Base-by-base conservation (phyloP, 2,888 invertebrate species). In the Xylocampa areola region DNA sequence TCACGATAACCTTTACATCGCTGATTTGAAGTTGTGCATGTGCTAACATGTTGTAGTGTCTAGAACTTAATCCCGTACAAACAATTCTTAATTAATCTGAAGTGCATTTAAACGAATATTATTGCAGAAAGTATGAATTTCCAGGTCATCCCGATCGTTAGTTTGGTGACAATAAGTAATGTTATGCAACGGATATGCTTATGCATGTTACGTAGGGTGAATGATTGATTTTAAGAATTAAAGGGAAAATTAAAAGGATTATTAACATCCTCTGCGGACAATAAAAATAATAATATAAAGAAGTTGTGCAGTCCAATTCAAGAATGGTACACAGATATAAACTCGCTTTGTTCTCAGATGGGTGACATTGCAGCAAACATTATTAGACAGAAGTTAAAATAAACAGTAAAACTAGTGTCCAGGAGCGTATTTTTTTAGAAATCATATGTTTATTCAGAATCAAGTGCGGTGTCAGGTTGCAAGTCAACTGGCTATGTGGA, bases 401-500 rank as follows among this genome's bases (percentile, higher is more conserved):
- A 49, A 67, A 63, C 37, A 50, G 16, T 16, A 11, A 10, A 47
- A 33, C 32, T 17, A 23, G 35, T 5, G 37, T 35, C 10, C 53
- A 44, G 39, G 35, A 68, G 45, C 11, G 45, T 50, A 30, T 72
- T 60, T 63, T 63, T 54, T 53, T 47, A 63, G 54, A 63, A 60
- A 67, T 45, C 49, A 47, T 19, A n/a, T 67, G 58, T 61, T 67
- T 45, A 36, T 41, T 51, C 30, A 58, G 50, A 47, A 32, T 49
- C 44, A 44, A 29, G 45, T 53, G 35, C 32, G 48, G 59, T 60
- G 48, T 63, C 25, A 44, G 45, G 62, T 62, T 69, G 65, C 68
- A 63, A 68, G 74, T 71, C 72, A 73, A 76, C 64, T 70, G 47
- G 55, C 60, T 73, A 72, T 77, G 77, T 80, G 72, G 76, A 66